Percentiles rank a stretch among this genome's conserved stretches.
Evolutionary conservation across 2,797 vertebrate genomes (phyloP).

Genomic region (Monodelphis domestica): DNA sequence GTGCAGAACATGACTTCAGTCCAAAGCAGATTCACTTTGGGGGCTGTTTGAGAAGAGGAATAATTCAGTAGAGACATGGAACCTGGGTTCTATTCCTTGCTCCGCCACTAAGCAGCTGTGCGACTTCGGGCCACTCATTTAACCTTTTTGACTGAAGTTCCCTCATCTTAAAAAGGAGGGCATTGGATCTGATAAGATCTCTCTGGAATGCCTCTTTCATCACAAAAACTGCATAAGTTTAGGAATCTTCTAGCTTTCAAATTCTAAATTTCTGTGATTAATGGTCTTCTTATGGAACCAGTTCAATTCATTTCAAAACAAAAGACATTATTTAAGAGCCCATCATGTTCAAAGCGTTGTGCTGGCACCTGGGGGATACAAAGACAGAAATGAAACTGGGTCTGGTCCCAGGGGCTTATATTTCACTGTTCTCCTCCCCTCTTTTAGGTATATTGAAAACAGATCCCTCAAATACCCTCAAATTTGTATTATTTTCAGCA

Average conservation of each 20-base stretch:
- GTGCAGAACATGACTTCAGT: not conserved
- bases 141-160: not conserved
- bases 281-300: not conserved
- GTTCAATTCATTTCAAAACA: not conserved
- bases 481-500: not conserved
- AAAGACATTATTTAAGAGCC: not conserved
- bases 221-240: not conserved
- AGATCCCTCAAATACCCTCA: not conserved
- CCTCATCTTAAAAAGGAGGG: not conserved
- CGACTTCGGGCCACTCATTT: not conserved
- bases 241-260: not conserved
- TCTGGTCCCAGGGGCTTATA: not conserved
- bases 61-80: conserved; percentile 43
- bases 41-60: conserved; percentile 54
- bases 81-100: not conserved
- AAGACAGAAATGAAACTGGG: not conserved
- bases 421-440: not conserved
- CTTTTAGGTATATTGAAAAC: not conserved
- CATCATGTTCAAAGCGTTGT: not conserved
- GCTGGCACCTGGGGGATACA: not conserved
- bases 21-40: conserved; percentile 55
- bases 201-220: not conserved
- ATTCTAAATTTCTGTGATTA: not conserved
- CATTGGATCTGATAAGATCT: not conserved
- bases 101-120: not conserved